Evolutionary conservation across 2,888 invertebrate species (phyloP), one percentile per base, ranked within the genome.

Genomic region (Eupithecia inturbata): DNA sequence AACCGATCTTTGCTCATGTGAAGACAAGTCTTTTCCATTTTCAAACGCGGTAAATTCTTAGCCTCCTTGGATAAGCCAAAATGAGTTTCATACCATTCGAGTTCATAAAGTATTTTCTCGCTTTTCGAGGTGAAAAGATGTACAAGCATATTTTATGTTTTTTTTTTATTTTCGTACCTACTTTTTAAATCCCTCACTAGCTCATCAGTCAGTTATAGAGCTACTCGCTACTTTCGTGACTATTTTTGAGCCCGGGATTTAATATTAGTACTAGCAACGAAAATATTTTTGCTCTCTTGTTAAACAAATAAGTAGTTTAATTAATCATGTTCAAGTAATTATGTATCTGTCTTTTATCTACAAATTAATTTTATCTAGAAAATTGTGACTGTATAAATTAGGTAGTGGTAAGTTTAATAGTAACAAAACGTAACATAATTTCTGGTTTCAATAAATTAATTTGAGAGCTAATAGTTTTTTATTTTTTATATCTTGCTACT

Each of bases 301-400:
- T 57, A 4, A 14, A 57, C 4, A 57, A 57, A 26, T 26, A 5
- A 22, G 31, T 28, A 68, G 1, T 5, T 45, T 67, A 77, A 68
- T 39, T 41, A 71, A 57, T 67, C 31, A 73, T 64, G 41, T 9
- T 53, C 53, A 53, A 53, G 22, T 68, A 67, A 69, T 73, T 71
- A 66, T 70, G 70, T n/a, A 67, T 74, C 68, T 66, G 72, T 71
- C 53, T 62, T 74, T 72, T 79, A 77, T 57, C 57, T 71, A 28
- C 73, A 72, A 73, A 76, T 75, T 71, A 70, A 67, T 67, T 77
- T 77, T 80, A 72, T 74, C 76, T 77, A 83, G 80, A 84, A 79
- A 53, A 83, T 82, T 78, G 85, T 82, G 84, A 28, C 26, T 62
- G 62, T 86, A 84, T 76, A 76, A 68, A 72, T 26, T 62, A 72